These are phyloP conservation scores for Hesperophylax magnus DNA, from an alignment of 1,140 invertebrate species.

Conservation along the genomic window DNA sequence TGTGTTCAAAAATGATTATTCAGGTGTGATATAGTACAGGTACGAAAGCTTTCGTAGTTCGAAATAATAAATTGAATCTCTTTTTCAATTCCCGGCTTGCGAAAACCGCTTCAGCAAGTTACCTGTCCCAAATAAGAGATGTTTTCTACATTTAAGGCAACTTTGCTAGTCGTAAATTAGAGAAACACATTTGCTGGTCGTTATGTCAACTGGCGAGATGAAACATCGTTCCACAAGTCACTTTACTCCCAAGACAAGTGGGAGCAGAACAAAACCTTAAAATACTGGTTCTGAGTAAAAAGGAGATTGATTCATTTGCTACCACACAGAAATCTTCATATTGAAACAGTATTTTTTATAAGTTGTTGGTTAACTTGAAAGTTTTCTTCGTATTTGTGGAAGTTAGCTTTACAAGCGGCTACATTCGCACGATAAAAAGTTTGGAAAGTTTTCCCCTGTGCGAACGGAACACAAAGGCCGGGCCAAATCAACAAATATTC, in stretches of 20 bases:
- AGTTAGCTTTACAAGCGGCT: slow-evolving; percentile 16
- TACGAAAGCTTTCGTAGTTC: not conserved
- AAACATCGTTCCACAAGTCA: slow-evolving; percentile 40
- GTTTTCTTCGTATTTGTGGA: not conserved
- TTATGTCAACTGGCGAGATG: slow-evolving; percentile 43
- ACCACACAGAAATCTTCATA: not conserved
- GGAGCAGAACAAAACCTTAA: not conserved
- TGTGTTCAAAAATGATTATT: too few species aligned
- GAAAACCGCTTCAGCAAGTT: slow-evolving; percentile 14
- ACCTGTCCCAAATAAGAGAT: slow-evolving; percentile 42
- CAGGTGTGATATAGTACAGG: too few species aligned
- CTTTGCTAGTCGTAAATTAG: slow-evolving; percentile 43
- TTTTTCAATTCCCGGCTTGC: slow-evolving; percentile 30
- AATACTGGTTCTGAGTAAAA: not conserved
- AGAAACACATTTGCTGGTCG: slow-evolving; percentile 47
- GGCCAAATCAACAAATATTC: slow-evolving; percentile 35
- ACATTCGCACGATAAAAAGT: slow-evolving; percentile 36
- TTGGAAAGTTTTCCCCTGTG: slow-evolving; percentile 18
- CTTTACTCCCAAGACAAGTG: not conserved
- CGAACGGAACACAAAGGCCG: slow-evolving; percentile 17
- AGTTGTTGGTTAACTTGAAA: not conserved
- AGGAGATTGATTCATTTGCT: not conserved
- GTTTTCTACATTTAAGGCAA: slow-evolving; percentile 27
- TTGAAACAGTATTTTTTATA: not conserved
- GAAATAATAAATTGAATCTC: not conserved